phyloP scores from a whole-genome alignment of 2,797 vertebrate genomes.

The Chiroxiphia lanceolata region DNA sequence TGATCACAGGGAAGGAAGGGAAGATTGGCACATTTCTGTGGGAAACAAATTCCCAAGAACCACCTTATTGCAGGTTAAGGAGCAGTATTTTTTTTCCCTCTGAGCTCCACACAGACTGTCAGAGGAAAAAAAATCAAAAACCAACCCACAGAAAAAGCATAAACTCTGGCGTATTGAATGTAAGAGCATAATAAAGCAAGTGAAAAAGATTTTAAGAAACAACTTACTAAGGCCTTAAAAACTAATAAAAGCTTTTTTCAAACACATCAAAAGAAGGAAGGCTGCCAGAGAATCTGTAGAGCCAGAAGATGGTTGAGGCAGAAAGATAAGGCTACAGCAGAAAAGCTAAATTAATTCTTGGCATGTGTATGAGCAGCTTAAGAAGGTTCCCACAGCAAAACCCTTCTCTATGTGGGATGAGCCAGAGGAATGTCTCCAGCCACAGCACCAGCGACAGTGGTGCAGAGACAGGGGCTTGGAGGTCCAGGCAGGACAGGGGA shows the following conservation, averaged over 20 bases:
- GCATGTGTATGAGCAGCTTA: neutral
- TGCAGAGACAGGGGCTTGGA: neutral
- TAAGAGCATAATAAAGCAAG: conserved; percentile 42
- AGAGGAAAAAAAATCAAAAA: neutral
- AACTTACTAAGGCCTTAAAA: conserved; percentile 61
- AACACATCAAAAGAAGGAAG: conserved; percentile 49
- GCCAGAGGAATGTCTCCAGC: conserved; percentile 20
- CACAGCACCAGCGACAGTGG: neutral
- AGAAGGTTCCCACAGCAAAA: conserved; percentile 28
- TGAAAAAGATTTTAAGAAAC: conserved; percentile 56
- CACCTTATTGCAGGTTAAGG: neutral
- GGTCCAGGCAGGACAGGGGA: neutral
- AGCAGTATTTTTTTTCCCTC: neutral
- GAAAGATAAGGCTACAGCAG: conserved; percentile 50
- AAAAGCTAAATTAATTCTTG: conserved; percentile 54
- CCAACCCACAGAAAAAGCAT: neutral
- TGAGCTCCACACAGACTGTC: neutral
- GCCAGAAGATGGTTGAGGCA: conserved; percentile 32
- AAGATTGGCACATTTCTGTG: neutral
- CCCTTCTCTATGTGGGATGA: neutral
- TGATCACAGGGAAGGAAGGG: neutral
- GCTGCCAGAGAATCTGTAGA: conserved; percentile 33
- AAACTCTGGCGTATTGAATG: conserved; percentile 23
- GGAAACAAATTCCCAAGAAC: neutral
- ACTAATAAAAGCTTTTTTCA: conserved; percentile 59